Evolutionary conservation across 2,888 invertebrate genomes (phyloP), one percentile per base, ranked within the genome.

Genomic region (Stratiomys singularior): DNA sequence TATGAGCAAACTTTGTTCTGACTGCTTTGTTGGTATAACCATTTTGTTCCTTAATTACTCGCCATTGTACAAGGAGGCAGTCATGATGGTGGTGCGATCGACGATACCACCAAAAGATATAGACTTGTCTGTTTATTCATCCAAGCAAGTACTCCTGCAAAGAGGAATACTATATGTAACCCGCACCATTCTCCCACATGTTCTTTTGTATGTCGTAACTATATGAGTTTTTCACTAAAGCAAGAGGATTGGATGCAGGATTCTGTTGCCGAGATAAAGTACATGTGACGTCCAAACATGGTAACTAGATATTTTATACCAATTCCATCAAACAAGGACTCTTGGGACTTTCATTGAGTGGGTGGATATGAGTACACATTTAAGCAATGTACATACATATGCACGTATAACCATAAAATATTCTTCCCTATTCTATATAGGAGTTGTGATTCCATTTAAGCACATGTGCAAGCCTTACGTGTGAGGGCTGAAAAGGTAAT

Each of bases 241-340:
- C 5, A 37, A 37, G 37, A 71, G 15, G 37, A 30, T 11, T 28
- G 37, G 25, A 44, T 47, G 52, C 63, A 56, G 78, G 44, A 76
- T 77, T 76, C 67, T 71, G 71, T 47, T 63, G 76, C 76, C 63
- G 64, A 56, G 37, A 79, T 79, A 77, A 79, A 77, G 67, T 77
- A 79, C 79, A 79, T 79, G 79, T 79, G 79, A 77, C 79, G 79
- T 79, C 79, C 79, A 79, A 79, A 79, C 63, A 77, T 77, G 58
- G 76, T 69, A 76, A 52, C 76, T 52, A 71, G 76, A 76, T 76
- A 76, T 76, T 63, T 63, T 28, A 76, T 60, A 30, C 25, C 23
- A n/a, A 74, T 74, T 60, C 60, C 25, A 23, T 58, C 23, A 15
- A 18, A 30, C n/a, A 44, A 47, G 56, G 69, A 11, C 52, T 23